Evolutionary conservation across 1,140 invertebrate genomes (phyloP).

Genomic region (Drosophila trapezifrons): DNA sequence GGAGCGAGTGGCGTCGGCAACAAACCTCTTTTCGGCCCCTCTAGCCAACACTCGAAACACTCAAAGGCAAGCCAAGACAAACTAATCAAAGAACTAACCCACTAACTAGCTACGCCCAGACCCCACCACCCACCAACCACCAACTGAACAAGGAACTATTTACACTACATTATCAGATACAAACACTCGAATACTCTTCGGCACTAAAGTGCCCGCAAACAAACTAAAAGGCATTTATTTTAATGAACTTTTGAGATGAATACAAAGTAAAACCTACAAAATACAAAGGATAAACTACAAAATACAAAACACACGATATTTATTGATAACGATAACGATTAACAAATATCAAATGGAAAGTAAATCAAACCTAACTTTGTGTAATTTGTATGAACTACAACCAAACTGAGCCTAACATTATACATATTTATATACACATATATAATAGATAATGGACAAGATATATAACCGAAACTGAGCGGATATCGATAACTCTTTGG

Average conservation of each 20-base stretch:
- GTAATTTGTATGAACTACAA: constrained; percentile 48
- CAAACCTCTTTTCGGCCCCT: constrained; percentile 34
- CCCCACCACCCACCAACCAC: constrained; percentile 25
- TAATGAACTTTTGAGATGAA: constrained; percentile 74
- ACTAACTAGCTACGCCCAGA: constrained; percentile 46
- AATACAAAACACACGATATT: constrained; percentile 35
- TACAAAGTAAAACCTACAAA: constrained; percentile 46
- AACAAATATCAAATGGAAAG: constrained; percentile 23
- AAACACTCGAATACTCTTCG: constrained; percentile 56
- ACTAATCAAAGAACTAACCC: constrained; percentile 45
- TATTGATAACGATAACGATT: constrained; percentile 29
- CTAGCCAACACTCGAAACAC: constrained; percentile 37
- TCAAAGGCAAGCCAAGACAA: constrained; percentile 48
- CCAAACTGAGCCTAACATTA: constrained; percentile 37
- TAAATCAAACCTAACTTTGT: constrained; percentile 36
- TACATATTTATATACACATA: constrained; percentile 28
- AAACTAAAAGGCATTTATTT: constrained; percentile 81
- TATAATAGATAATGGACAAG: constrained; percentile 17
- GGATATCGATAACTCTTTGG: constrained; percentile 3
- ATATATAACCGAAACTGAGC: constrained; percentile 35
- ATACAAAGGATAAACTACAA: constrained; percentile 17
- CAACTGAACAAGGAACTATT: constrained; percentile 67
- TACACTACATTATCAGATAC: constrained; percentile 60
- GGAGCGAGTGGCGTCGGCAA: constrained; percentile 22
- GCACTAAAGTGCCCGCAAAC: constrained; percentile 59